Percentiles rank a stretch among this genome's conserved stretches.
These are phyloP conservation scores for Nemotelus nigrinus DNA, from an alignment of 2,888 invertebrate species.

Conservation along the genomic window DNA sequence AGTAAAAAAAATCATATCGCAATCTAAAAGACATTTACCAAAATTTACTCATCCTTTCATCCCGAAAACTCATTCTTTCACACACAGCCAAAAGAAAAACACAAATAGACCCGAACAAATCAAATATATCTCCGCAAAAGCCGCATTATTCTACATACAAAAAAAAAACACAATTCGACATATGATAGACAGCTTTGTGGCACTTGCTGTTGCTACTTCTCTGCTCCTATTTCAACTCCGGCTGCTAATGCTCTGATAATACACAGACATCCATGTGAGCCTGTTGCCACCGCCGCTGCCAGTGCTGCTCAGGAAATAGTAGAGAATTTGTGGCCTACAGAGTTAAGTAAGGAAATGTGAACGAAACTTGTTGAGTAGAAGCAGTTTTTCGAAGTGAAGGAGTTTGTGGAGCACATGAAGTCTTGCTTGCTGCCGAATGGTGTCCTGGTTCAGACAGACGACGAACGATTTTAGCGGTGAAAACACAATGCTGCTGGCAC, in stretches of 20 bases:
- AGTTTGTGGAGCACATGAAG: too few species aligned
- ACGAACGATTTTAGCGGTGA: background rate
- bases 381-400: background rate
- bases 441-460: too few species aligned
- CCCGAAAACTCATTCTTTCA: background rate
- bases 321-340: background rate
- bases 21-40: slow-evolving; percentile 15
- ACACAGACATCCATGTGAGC: background rate
- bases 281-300: background rate
- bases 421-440: too few species aligned
- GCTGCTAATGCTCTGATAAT: background rate
- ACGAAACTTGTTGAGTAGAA: slow-evolving; percentile 28
- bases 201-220: background rate
- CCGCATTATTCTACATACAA: background rate
- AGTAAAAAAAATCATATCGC: background rate
- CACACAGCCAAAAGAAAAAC: background rate
- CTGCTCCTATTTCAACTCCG: background rate
- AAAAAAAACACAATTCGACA: slow-evolving; percentile 16
- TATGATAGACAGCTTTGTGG: slow-evolving; percentile 31
- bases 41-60: background rate
- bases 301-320: slow-evolving; percentile 6
- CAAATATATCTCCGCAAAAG: slow-evolving; percentile 31
- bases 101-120: background rate
- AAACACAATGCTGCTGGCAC: background rate
- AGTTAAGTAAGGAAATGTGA: too few species aligned